Conservation (phyloP, 2,113 vertebrate species). For the Atrichornis clamosus region DNA sequence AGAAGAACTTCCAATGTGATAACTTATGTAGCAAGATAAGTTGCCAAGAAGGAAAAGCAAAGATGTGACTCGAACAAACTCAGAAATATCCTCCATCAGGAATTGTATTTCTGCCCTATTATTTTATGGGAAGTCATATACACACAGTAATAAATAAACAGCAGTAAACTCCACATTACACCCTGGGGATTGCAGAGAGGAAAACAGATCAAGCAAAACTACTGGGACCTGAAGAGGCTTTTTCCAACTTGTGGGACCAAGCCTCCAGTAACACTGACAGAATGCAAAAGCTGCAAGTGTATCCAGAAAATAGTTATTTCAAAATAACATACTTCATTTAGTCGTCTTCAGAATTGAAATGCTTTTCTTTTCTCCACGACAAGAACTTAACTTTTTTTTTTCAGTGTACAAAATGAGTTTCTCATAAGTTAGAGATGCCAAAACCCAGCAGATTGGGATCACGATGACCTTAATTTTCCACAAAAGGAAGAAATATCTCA, state of each 20-base stretch:
- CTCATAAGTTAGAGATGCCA: neutral
- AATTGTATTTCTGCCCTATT: neutral
- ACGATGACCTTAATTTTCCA: neutral
- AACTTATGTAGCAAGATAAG: neutral
- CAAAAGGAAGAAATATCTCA: conserved; percentile 9
- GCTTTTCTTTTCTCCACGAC: neutral
- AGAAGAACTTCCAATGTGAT: neutral
- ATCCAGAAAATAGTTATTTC: neutral
- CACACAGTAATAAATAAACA: neutral
- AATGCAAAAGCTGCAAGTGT: neutral
- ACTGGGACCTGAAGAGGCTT: neutral
- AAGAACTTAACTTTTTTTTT: neutral
- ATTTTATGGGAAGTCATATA: neutral
- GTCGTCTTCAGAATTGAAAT: conserved; percentile 54
- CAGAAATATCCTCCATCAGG: neutral
- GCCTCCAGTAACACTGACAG: conserved; percentile 17
- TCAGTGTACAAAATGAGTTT: neutral
- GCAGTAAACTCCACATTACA: neutral
- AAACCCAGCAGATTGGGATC: neutral
- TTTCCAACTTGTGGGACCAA: neutral
- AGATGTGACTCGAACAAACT: neutral
- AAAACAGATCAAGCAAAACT: neutral
- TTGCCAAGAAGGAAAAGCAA: neutral
- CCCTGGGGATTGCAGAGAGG: neutral
- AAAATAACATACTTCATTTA: conserved; percentile 16